phyloP scores from a whole-genome alignment of 2,888 invertebrate genomes.

The Smittia sp. region DNA sequence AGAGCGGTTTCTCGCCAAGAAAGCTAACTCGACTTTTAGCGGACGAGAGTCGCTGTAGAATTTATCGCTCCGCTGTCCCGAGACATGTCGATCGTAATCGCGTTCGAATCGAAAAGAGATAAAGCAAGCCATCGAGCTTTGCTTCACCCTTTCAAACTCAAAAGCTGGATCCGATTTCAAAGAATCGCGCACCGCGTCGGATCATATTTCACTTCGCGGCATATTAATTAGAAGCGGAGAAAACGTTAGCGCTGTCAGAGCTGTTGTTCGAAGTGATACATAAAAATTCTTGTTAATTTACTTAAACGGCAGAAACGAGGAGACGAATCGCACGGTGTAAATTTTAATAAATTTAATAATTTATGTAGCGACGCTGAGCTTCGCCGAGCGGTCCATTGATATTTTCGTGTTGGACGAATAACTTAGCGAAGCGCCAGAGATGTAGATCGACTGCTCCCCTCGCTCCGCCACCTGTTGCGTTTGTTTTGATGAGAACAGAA shows the following conservation, averaged over 20 bases:
- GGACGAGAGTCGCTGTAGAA: too few species aligned
- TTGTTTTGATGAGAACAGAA: slow-evolving; percentile 15
- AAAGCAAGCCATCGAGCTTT: too few species aligned
- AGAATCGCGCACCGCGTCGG: neutral
- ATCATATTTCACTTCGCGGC: slow-evolving; percentile 1
- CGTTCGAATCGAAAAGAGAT: too few species aligned
- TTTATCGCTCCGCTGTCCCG: too few species aligned
- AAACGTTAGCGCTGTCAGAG: neutral
- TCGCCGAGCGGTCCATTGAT: neutral
- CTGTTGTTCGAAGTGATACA: slow-evolving; percentile 3
- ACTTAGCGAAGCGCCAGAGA: neutral
- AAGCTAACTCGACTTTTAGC: too few species aligned
- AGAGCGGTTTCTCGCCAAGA: too few species aligned
- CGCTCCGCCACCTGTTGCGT: slow-evolving; percentile 7
- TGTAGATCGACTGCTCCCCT: neutral
- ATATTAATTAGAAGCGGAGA: slow-evolving; percentile 12
- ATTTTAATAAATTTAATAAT: slow-evolving; percentile 11
- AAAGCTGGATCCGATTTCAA: neutral
- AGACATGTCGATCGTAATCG: too few species aligned
- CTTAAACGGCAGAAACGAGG: neutral
- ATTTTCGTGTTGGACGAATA: neutral
- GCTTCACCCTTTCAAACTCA: too few species aligned
- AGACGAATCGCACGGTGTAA: neutral
- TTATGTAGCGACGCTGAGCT: slow-evolving; percentile 20
- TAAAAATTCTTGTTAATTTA: slow-evolving; percentile 20